These are phyloP conservation scores for Macaria liturata DNA, from an alignment of 2,888 invertebrate species.

Conservation along the genomic window DNA sequence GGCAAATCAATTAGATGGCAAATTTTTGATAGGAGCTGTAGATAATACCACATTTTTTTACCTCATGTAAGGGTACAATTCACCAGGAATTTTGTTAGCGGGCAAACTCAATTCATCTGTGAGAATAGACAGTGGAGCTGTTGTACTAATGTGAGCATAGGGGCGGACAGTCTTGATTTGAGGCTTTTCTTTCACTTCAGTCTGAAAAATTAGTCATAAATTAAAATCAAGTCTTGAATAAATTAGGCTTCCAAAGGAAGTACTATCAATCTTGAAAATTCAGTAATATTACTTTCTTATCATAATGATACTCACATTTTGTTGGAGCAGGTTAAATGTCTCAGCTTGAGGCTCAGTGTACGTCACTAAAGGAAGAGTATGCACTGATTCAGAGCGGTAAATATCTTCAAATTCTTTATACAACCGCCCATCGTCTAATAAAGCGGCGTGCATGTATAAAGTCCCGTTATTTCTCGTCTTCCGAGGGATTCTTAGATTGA, in stretches of 20 bases:
- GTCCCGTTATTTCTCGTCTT: slow-evolving; percentile 93
- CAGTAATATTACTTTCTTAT: too few species aligned
- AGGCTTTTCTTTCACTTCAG: slow-evolving; percentile 37
- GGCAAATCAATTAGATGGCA: too few species aligned
- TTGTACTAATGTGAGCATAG: slow-evolving; percentile 90
- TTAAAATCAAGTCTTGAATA: too few species aligned
- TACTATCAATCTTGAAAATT: too few species aligned
- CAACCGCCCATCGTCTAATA: slow-evolving; percentile 77
- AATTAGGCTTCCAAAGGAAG: too few species aligned
- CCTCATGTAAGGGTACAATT: slow-evolving; percentile 85
- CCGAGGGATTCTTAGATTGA: slow-evolving; percentile 87
- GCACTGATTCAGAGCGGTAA: slow-evolving; percentile 83
- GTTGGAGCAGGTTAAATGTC: slow-evolving; percentile 87
- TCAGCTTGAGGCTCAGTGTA: slow-evolving; percentile 89
- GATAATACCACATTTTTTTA: slow-evolving; percentile 39
- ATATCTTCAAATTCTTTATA: slow-evolving; percentile 83
- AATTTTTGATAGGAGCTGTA: too few species aligned
- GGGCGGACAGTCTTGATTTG: slow-evolving; percentile 66
- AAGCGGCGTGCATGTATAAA: slow-evolving; percentile 89
- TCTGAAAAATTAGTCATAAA: slow-evolving; percentile 46
- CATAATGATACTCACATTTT: slow-evolving; percentile 53
- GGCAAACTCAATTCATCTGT: slow-evolving; percentile 88
- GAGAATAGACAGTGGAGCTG: slow-evolving; percentile 89
- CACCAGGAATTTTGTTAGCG: slow-evolving; percentile 86
- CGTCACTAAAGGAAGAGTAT: slow-evolving; percentile 87